Percentiles rank a stretch among this genome's conserved stretches.
These are phyloP conservation scores for Phyllopteryx taeniolatus DNA, from an alignment of 2,113 vertebrate species.

Conservation along the genomic window DNA sequence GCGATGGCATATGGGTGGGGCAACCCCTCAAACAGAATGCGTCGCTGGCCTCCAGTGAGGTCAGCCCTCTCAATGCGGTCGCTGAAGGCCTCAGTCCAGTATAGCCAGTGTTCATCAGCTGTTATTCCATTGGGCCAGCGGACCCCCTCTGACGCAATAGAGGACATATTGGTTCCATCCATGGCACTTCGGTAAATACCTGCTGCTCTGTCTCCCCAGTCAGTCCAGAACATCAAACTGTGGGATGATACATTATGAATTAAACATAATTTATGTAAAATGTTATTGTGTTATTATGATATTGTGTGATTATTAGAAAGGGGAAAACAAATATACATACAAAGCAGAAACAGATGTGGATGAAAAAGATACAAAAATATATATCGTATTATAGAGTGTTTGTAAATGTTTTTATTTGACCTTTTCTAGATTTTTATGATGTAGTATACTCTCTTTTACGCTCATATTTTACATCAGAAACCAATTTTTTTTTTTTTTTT, in stretches of 20 bases:
- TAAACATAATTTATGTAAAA: neutral
- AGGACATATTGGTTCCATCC: slow-evolving; percentile 82
- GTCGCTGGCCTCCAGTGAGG: slow-evolving; percentile 82
- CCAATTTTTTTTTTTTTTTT: too few relatives aligned
- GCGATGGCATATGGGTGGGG: slow-evolving; percentile 96
- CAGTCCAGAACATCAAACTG: slow-evolving; percentile 98
- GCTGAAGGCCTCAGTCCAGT: slow-evolving; percentile 96
- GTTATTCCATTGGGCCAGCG: slow-evolving; percentile 96
- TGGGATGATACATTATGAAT: neutral
- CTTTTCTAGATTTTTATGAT: too few relatives aligned
- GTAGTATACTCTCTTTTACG: too few relatives aligned
- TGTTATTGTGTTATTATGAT: neutral
- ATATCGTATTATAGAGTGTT: too few relatives aligned
- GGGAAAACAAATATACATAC: neutral
- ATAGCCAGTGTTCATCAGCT: slow-evolving; percentile 88
- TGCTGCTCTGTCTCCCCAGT: slow-evolving; percentile 90
- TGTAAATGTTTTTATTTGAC: too few relatives aligned
- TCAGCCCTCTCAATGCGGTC: slow-evolving; percentile 91
- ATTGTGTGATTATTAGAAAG: neutral
- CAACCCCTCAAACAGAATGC: slow-evolving; percentile 85
- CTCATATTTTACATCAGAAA: too few relatives aligned
- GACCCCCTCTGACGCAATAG: slow-evolving; percentile 85
- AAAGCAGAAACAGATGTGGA: too few relatives aligned
- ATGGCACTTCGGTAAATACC: slow-evolving; percentile 90
- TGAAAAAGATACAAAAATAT: too few relatives aligned